Conservation (phyloP, 2,797 vertebrate species). For the Sebastes flavidus region DNA sequence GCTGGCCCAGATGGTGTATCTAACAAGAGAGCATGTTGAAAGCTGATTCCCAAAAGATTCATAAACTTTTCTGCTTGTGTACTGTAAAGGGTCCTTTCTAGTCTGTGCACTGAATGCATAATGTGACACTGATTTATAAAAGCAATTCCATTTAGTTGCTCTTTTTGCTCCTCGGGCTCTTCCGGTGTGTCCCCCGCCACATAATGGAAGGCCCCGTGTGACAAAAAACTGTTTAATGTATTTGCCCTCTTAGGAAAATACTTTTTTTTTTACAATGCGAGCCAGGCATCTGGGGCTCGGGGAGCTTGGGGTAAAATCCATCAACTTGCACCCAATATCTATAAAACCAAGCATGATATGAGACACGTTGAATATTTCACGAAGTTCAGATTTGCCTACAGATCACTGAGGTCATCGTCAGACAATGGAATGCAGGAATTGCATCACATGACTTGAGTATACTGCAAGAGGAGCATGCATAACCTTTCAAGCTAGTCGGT, state of each 20-base stretch:
- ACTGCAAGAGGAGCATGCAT: not conserved
- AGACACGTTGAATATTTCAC: conserved; percentile 33
- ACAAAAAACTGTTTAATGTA: conserved; percentile 67
- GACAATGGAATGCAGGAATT: not conserved
- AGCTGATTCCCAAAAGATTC: conserved; percentile 65
- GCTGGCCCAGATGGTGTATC: not conserved
- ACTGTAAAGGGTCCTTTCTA: conserved; percentile 53
- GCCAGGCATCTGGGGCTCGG: conserved; percentile 34
- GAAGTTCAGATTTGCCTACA: not conserved
- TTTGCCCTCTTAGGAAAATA: conserved; percentile 68
- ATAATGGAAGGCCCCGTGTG: conserved; percentile 75
- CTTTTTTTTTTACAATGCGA: conserved; percentile 44
- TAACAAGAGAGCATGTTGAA: conserved; percentile 31
- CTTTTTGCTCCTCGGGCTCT: conserved; percentile 71
- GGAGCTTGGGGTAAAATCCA: conserved; percentile 46
- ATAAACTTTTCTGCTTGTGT: conserved; percentile 61
- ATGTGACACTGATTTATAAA: conserved; percentile 83
- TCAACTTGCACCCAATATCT: conserved; percentile 15
- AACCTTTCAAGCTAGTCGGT: conserved; percentile 21
- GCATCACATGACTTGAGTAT: not conserved
- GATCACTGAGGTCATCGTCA: not conserved
- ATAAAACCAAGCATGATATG: conserved; percentile 25
- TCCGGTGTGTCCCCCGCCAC: conserved; percentile 59
- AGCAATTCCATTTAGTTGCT: conserved; percentile 77
- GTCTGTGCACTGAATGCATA: conserved; percentile 69